These are phyloP conservation scores for Crocidura indochinensis DNA, from an alignment of 2,797 vertebrate genomes.

Conservation along the genomic window DNA sequence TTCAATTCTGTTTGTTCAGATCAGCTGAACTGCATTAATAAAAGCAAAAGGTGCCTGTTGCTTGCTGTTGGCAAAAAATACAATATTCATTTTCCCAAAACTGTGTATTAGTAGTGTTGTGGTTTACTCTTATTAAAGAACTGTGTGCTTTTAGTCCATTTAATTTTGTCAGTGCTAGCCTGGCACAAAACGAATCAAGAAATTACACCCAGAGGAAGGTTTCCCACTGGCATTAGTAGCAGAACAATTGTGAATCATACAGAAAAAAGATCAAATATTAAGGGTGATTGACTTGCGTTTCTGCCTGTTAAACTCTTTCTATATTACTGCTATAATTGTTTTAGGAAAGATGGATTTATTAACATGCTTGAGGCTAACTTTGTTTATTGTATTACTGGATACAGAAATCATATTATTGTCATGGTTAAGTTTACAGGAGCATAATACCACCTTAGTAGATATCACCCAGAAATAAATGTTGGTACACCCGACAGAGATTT, in stretches of 20 bases:
- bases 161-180: background rate
- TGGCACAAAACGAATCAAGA: conserved; percentile 59
- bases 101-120: conserved; percentile 60
- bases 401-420: conserved; percentile 57
- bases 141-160: conserved; percentile 41
- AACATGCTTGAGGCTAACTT: conserved; percentile 64
- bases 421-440: conserved; percentile 18
- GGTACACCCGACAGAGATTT: conserved; percentile 55
- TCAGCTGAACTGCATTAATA: conserved; percentile 78
- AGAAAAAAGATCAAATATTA: conserved; percentile 75
- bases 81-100: conserved; percentile 69
- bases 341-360: conserved; percentile 52
- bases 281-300: conserved; percentile 56
- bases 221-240: conserved; percentile 49
- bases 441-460: conserved; percentile 39
- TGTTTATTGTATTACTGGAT: conserved; percentile 62
- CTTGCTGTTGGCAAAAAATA: conserved; percentile 71
- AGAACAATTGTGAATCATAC: conserved; percentile 49
- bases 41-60: conserved; percentile 74
- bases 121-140: conserved; percentile 63
- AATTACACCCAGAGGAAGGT: conserved; percentile 12
- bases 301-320: conserved; percentile 57
- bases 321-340: conserved; percentile 52
- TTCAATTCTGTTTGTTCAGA: conserved; percentile 75
- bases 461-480: conserved; percentile 67